phyloP scores from a whole-genome alignment of 2,113 vertebrate species.

The Clupea harengus region DNA sequence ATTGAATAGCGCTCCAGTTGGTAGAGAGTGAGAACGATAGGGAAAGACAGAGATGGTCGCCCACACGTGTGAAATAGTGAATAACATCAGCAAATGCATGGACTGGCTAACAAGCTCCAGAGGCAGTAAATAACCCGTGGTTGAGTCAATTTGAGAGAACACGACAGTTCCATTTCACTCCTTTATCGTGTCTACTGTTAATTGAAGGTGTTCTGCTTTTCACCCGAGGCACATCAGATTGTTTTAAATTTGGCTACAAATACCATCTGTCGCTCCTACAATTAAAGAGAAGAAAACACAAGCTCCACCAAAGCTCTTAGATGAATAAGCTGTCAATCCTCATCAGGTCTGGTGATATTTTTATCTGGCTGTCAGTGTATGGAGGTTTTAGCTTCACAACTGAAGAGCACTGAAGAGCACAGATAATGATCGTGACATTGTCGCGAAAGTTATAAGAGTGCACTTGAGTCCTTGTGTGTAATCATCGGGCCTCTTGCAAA shows the following conservation, averaged over 20 bases:
- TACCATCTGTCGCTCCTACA: neutral
- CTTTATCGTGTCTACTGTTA: constrained; percentile 23
- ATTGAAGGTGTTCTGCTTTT: neutral
- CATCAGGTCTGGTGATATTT: neutral
- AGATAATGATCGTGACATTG: neutral
- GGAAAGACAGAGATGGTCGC: constrained; percentile 20
- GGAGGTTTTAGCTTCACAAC: neutral
- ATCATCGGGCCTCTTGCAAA: neutral
- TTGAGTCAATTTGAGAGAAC: constrained; percentile 32
- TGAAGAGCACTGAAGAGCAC: neutral
- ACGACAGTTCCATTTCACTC: constrained; percentile 21
- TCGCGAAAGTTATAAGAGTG: neutral
- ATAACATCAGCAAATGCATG: constrained; percentile 48
- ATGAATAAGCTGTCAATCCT: neutral
- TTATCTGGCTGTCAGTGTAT: neutral
- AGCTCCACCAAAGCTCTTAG: neutral
- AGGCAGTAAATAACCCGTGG: constrained; percentile 31
- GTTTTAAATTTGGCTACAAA: neutral
- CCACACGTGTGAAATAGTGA: constrained; percentile 48
- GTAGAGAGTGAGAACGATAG: neutral
- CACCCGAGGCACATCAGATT: neutral
- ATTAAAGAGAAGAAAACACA: neutral
- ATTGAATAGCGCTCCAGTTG: constrained; percentile 45
- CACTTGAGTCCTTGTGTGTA: neutral
- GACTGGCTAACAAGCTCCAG: constrained; percentile 38